Evolutionary conservation across 2,113 vertebrate genomes (phyloP).

Genomic region (Sphaerodactylus townsendi): DNA sequence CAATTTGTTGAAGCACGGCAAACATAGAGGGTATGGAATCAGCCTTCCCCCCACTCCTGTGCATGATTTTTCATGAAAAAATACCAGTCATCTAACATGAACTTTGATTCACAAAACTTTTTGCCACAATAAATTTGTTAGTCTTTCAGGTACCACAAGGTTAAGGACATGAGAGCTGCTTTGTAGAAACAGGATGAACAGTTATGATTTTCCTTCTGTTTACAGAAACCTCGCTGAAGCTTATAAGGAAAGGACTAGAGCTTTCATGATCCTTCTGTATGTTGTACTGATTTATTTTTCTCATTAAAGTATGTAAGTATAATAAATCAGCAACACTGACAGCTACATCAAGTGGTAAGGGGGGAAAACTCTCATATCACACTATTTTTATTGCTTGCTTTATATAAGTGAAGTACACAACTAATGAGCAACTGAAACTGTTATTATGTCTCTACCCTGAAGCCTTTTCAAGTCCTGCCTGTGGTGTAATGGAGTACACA

Average conservation of each 20-base stretch:
- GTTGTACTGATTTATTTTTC: background rate
- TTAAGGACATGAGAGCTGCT: background rate
- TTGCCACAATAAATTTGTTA: too few relatives aligned
- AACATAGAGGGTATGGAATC: too few relatives aligned
- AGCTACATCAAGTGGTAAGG: conserved; percentile 4
- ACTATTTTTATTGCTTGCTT: background rate
- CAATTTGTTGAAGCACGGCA: too few relatives aligned
- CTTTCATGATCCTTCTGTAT: background rate
- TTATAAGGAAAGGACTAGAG: background rate
- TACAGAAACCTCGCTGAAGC: background rate
- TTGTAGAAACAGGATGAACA: background rate
- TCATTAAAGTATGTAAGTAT: background rate
- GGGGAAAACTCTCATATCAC: background rate
- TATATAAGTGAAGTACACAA: background rate
- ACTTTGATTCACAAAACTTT: too few relatives aligned
- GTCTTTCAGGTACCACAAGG: background rate
- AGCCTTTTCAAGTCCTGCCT: background rate
- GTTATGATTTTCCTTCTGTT: background rate
- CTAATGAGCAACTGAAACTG: conserved; percentile 17
- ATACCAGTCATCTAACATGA: too few relatives aligned
- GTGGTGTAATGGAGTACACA: background rate
- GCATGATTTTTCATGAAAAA: too few relatives aligned
- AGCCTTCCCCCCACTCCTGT: too few relatives aligned
- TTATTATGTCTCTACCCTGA: background rate
- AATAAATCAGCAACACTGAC: background rate